A percentile compares a stretch with the other conserved stretches of the same genome.
These are phyloP conservation scores for Naja naja DNA, from an alignment of 2,113 vertebrate species.

Conservation along the genomic window DNA sequence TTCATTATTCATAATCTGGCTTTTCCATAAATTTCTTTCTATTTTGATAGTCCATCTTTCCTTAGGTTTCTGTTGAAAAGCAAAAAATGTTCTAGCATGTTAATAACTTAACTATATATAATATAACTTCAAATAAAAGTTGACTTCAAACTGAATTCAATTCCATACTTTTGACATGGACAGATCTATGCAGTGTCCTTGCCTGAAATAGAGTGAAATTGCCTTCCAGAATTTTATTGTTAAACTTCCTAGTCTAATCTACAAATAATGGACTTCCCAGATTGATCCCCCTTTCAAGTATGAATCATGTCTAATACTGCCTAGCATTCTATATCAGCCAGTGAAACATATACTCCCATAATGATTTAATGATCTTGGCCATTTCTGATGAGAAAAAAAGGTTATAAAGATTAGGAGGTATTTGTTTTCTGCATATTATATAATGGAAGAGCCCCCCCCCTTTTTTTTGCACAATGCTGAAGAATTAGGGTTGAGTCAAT, in stretches of 20 bases:
- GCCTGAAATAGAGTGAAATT: background rate
- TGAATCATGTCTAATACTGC: background rate
- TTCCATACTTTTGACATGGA: background rate
- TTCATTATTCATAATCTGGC: background rate
- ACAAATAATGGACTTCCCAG: background rate
- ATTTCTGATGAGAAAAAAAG: background rate
- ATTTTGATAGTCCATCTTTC: background rate
- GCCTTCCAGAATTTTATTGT: background rate
- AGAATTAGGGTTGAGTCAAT: background rate
- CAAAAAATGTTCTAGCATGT: background rate
- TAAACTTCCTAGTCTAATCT: background rate
- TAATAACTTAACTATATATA: background rate
- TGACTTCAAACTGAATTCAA: background rate
- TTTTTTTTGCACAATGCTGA: background rate
- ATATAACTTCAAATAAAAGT: background rate
- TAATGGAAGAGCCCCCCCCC: background rate
- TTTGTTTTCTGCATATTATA: background rate
- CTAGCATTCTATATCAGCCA: background rate
- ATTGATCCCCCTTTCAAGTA: background rate
- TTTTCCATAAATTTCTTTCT: background rate
- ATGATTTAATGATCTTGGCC: background rate
- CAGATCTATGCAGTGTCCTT: background rate
- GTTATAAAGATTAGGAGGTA: background rate
- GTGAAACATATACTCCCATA: background rate
- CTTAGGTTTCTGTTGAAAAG: background rate